These are phyloP conservation scores for Epistrophe eligans DNA, from an alignment of 2,888 invertebrate genomes.

Conservation along the genomic window DNA sequence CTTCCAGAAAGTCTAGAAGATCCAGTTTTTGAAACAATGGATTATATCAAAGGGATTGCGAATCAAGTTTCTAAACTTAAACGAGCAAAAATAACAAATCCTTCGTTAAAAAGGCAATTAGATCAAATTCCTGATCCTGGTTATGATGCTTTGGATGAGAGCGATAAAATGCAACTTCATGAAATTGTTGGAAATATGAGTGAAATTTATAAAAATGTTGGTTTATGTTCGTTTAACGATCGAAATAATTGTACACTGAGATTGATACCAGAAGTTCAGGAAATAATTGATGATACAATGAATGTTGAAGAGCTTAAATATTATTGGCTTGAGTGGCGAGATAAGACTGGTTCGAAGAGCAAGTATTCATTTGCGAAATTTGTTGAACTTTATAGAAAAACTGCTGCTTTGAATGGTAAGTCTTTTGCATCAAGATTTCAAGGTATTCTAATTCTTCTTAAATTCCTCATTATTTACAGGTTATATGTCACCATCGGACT, in stretches of 20 bases:
- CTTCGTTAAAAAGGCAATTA: constrained; percentile 89
- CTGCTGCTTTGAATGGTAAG: constrained; percentile 80
- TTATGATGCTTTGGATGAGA: constrained; percentile 88
- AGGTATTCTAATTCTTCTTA: too few species aligned
- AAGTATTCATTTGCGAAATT: constrained; percentile 79
- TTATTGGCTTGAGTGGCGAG: constrained; percentile 82
- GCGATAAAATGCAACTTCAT: constrained; percentile 86
- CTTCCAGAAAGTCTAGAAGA: constrained; percentile 77
- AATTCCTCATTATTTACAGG: constrained; percentile 13
- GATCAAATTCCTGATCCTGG: constrained; percentile 89
- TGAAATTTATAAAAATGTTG: constrained; percentile 89
- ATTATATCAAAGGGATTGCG: constrained; percentile 77
- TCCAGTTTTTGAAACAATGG: constrained; percentile 78
- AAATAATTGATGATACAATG: constrained; percentile 78
- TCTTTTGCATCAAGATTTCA: too few species aligned
- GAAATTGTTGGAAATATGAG: constrained; percentile 89
- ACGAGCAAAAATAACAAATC: constrained; percentile 86
- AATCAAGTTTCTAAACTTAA: constrained; percentile 78
- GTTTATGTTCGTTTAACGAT: constrained; percentile 89
- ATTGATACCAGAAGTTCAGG: constrained; percentile 87
- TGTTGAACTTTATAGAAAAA: constrained; percentile 80
- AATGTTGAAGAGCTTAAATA: constrained; percentile 81
- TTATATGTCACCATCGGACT: constrained; percentile 85
- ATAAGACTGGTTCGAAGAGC: constrained; percentile 78
- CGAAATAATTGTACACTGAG: constrained; percentile 87